phyloP scores from a whole-genome alignment of 2,797 vertebrate genomes.

The Tarsius wallacei region DNA sequence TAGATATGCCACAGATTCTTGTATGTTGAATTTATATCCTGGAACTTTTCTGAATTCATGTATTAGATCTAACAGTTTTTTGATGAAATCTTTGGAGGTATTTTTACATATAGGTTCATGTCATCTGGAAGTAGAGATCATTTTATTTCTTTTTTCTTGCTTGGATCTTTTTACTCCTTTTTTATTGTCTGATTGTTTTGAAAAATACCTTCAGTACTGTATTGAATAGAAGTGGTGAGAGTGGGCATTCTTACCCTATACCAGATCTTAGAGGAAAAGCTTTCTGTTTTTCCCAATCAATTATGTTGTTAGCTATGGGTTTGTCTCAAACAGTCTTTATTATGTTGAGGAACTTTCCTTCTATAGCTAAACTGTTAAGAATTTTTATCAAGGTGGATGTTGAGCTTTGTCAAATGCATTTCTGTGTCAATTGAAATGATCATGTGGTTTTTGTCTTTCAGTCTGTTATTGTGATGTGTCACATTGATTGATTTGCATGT shows the following conservation, averaged over 20 bases:
- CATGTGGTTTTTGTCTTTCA: not conserved
- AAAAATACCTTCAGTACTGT: not conserved
- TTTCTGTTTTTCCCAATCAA: not conserved
- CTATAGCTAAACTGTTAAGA: not conserved
- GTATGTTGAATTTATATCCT: not conserved
- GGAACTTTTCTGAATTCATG: not conserved
- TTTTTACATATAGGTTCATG: not conserved
- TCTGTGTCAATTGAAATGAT: not conserved
- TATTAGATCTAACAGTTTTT: not conserved
- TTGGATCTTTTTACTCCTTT: not conserved
- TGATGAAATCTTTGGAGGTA: not conserved
- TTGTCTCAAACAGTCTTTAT: not conserved
- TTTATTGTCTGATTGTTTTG: not conserved
- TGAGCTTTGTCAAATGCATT: not conserved
- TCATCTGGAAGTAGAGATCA: not conserved
- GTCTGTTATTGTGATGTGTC: not conserved
- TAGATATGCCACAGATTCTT: not conserved
- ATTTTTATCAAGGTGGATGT: not conserved
- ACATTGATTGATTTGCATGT: not conserved
- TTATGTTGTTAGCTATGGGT: not conserved
- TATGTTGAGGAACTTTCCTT: not conserved
- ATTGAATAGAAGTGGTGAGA: not conserved
- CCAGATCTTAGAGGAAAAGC: not conserved
- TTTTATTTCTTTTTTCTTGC: not conserved
- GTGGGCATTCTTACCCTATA: not conserved